These are phyloP conservation scores for Taeniopygia guttata DNA, from an alignment of 2,797 vertebrate genomes.

Conservation along the genomic window DNA sequence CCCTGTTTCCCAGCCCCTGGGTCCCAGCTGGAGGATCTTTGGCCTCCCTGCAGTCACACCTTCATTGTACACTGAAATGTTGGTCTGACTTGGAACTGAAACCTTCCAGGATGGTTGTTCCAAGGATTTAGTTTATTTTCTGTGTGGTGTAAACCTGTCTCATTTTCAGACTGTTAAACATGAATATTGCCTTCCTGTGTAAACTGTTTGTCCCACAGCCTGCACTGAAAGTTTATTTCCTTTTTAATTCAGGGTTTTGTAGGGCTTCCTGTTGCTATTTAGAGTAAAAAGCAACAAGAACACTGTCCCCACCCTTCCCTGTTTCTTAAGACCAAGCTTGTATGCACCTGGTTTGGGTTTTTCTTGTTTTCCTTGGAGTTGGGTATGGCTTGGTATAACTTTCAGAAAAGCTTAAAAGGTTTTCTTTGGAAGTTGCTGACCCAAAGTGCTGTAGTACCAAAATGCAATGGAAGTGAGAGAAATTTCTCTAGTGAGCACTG, in stretches of 20 bases:
- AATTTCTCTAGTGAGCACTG: neutral
- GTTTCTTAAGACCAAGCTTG: neutral
- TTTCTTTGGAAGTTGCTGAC: neutral
- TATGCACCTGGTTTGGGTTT: neutral
- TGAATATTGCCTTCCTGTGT: neutral
- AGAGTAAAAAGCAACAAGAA: neutral
- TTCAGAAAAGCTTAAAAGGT: neutral
- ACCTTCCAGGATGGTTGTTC: neutral
- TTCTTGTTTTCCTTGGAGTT: neutral
- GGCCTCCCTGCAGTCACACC: neutral
- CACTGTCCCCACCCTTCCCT: neutral
- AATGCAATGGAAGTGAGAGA: neutral
- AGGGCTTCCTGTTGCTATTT: neutral
- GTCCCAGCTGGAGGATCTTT: neutral
- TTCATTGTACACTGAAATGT: neutral
- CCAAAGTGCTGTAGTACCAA: neutral
- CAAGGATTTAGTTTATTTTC: slow-evolving; percentile 10
- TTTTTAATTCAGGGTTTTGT: neutral
- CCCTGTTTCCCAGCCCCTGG: neutral
- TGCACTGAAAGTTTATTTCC: neutral
- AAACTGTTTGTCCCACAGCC: neutral
- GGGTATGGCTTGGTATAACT: neutral
- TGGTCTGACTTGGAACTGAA: neutral
- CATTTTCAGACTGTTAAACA: neutral
- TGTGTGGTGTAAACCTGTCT: neutral